Evolutionary conservation across 2,797 vertebrate genomes (phyloP).

Genomic region (Bufotes viridis): DNA sequence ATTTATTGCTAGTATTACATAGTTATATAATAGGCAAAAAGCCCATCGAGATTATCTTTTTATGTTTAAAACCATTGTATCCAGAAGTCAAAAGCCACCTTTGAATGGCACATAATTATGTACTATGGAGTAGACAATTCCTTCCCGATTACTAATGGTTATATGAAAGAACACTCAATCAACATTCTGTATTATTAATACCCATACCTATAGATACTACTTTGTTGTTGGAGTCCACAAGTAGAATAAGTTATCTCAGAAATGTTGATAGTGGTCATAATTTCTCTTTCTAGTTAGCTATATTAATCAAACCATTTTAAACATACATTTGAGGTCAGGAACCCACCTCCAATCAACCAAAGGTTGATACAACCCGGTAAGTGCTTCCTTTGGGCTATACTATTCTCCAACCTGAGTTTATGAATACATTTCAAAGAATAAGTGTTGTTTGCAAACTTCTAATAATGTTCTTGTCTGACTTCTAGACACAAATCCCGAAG

Average conservation of each 20-base stretch:
- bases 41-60: not conserved
- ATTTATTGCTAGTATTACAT: not conserved
- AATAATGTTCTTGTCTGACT: not conserved
- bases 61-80: not conserved
- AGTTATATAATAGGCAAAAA: not conserved
- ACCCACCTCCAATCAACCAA: not conserved
- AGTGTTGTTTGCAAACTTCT: not conserved
- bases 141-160: not conserved
- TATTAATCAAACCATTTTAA: not conserved
- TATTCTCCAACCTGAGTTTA: not conserved
- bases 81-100: not conserved
- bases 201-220: not conserved
- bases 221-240: not conserved
- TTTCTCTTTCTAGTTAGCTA: not conserved
- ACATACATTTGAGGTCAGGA: not conserved
- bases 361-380: not conserved
- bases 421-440: not conserved
- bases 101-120: not conserved
- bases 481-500: constrained; percentile 50
- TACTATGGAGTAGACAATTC: not conserved
- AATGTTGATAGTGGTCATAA: not conserved
- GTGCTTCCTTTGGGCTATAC: not conserved
- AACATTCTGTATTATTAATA: not conserved
- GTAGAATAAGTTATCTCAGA: not conserved
- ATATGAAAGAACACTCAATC: not conserved